Percentiles rank a stretch among this genome's conserved stretches.
These are phyloP conservation scores for Drosophila eohydei DNA, from an alignment of 2,888 invertebrate species.

Conservation along the genomic window DNA sequence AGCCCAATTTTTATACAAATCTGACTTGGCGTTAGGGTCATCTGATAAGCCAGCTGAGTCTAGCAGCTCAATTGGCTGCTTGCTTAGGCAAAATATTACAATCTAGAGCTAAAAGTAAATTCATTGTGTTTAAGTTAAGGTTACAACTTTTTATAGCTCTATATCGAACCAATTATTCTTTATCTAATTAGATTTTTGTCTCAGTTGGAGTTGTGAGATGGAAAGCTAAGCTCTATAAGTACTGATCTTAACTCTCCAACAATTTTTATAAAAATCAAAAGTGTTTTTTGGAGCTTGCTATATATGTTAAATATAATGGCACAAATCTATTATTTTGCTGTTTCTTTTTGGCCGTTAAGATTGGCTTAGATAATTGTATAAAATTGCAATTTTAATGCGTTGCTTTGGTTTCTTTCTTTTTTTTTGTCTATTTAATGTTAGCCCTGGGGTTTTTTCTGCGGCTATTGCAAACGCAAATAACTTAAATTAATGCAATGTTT, in stretches of 20 bases:
- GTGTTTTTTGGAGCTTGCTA: not conserved
- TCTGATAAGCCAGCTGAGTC: not conserved
- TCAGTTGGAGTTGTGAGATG: not conserved
- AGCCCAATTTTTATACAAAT: not conserved
- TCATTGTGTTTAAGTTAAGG: not conserved
- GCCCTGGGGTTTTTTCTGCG: constrained; percentile 20
- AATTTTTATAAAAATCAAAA: not conserved
- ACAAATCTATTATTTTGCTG: constrained; percentile 3
- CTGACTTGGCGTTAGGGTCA: not conserved
- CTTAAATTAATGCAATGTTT: constrained; percentile 43
- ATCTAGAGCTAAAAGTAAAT: not conserved
- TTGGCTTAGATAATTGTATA: constrained; percentile 7
- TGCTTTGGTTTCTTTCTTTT: constrained; percentile 9
- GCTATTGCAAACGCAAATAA: constrained; percentile 48
- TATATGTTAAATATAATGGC: not conserved
- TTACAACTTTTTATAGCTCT: not conserved
- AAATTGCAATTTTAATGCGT: constrained; percentile 23
- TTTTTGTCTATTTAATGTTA: constrained; percentile 22
- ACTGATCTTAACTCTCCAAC: not conserved
- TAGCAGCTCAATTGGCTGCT: not conserved
- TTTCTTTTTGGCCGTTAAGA: not conserved
- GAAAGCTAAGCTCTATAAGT: not conserved
- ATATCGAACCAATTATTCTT: not conserved
- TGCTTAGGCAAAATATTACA: not conserved
- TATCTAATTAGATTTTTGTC: not conserved